Conservation (phyloP, 2,113 vertebrate genomes). For the Prochilodus magdalenae region DNA sequence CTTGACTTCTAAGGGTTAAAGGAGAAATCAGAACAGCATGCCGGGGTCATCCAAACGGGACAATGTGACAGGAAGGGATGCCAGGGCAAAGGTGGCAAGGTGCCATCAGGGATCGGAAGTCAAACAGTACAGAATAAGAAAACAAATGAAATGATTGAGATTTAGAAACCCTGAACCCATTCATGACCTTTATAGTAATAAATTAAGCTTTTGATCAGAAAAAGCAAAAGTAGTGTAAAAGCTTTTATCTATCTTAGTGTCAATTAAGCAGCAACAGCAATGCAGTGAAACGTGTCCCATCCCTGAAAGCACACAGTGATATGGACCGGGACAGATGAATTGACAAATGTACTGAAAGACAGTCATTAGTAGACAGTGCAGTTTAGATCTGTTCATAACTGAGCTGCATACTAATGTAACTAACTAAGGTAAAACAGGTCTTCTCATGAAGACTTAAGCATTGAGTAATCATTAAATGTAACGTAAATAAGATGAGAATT, state of each 20-base stretch:
- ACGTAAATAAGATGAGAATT: no score
- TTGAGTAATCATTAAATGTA: no score
- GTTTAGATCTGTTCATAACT: conserved; percentile 57
- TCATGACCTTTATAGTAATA: neutral
- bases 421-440: neutral
- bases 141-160: neutral
- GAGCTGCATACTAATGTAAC: neutral
- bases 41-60: conserved; percentile 49
- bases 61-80: conserved; percentile 41
- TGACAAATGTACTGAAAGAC: conserved; percentile 34
- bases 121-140: neutral
- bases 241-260: conserved; percentile 23
- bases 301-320: conserved; percentile 67
- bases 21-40: conserved; percentile 46
- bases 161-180: neutral
- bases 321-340: conserved; percentile 33
- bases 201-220: neutral
- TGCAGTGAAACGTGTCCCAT: conserved; percentile 43
- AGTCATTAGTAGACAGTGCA: conserved; percentile 45
- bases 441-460: neutral
- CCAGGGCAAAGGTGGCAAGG: conserved; percentile 22
- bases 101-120: conserved; percentile 62
- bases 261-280: conserved; percentile 7
- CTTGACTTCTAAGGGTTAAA: neutral
- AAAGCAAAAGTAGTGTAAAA: neutral